These are phyloP conservation scores for Arbacia lixula DNA, from an alignment of 53 echinoderm and acorn worm genomes.

Conservation along the genomic window DNA sequence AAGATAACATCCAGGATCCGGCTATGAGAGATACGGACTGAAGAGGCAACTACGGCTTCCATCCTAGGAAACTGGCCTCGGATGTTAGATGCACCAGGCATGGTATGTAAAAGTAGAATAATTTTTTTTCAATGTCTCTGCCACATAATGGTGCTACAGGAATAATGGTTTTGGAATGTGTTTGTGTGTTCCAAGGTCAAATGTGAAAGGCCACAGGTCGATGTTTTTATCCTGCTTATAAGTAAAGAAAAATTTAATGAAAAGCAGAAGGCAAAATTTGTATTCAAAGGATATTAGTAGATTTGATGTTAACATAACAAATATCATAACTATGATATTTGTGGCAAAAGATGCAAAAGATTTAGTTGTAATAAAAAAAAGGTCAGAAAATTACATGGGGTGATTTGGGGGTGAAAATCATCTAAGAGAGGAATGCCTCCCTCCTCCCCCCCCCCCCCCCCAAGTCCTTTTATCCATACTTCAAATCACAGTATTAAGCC, in stretches of 20 bases:
- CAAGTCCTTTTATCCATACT: conserved; percentile 1
- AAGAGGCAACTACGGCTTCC: conserved; percentile 30
- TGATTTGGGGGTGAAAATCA: conserved; percentile 20
- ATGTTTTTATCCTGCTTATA: conserved; percentile 30
- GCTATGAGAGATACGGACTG: conserved; percentile 25
- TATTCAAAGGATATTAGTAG: conserved; percentile 25
- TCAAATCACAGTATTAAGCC: conserved; percentile 26
- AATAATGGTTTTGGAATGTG: not conserved
- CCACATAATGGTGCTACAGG: too few relatives aligned
- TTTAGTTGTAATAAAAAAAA: conserved; percentile 15
- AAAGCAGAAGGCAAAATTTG: conserved; percentile 20
- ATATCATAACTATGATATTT: conserved; percentile 20
- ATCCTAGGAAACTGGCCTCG: conserved; percentile 47
- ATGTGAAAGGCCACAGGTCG: conserved; percentile 9
- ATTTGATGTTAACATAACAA: too few relatives aligned
- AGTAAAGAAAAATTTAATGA: conserved; percentile 39
- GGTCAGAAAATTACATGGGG: conserved; percentile 14
- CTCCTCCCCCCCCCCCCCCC: not conserved
- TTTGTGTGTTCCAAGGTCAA: conserved; percentile 23
- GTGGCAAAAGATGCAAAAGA: conserved; percentile 18
- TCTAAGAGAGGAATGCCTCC: conserved; percentile 14
- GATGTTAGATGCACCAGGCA: conserved; percentile 55
- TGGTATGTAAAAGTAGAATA: conserved; percentile 47
- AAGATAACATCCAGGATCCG: conserved; percentile 43
- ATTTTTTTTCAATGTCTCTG: conserved; percentile 23